Conservation (phyloP, 2,797 vertebrate genomes). For the Vespertilio murinus region DNA sequence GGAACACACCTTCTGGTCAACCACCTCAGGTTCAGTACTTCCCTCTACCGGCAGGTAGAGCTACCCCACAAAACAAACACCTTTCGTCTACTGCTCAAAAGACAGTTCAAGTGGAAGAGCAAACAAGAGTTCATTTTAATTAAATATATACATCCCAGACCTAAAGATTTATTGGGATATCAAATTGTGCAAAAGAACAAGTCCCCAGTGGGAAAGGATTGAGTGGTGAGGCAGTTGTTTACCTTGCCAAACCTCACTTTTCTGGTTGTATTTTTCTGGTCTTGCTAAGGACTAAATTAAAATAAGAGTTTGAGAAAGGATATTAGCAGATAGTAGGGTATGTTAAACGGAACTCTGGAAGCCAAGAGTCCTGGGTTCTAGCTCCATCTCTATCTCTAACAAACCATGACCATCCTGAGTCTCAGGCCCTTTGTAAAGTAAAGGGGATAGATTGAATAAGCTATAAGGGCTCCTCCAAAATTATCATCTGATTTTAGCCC, state of each 20-base stretch:
- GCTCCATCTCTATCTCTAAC: neutral
- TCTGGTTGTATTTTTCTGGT: slow-evolving; percentile 6
- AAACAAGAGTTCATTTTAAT: slow-evolving; percentile 63
- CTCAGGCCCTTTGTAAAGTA: slow-evolving; percentile 23
- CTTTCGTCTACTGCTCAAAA: slow-evolving; percentile 67
- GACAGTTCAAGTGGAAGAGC: slow-evolving; percentile 52
- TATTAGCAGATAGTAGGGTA: neutral
- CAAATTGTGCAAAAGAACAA: slow-evolving; percentile 44
- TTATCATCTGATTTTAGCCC: slow-evolving; percentile 21
- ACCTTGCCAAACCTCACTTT: slow-evolving; percentile 18
- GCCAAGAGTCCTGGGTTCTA: neutral
- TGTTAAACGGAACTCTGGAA: slow-evolving; percentile 42
- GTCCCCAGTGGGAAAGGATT: neutral
- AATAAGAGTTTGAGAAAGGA: slow-evolving; percentile 11
- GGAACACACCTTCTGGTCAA: neutral
- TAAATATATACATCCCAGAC: slow-evolving; percentile 46
- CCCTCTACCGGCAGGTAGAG: neutral
- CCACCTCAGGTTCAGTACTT: slow-evolving; percentile 33
- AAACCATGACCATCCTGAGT: neutral
- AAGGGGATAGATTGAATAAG: neutral
- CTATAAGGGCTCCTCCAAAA: slow-evolving; percentile 13
- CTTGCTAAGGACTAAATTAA: slow-evolving; percentile 46
- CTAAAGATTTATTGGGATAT: slow-evolving; percentile 50
- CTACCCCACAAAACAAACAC: slow-evolving; percentile 53
- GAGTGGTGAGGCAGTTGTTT: neutral